These are phyloP conservation scores for Atrina japonica DNA, from an alignment of 2,888 invertebrate genomes.

Conservation along the genomic window DNA sequence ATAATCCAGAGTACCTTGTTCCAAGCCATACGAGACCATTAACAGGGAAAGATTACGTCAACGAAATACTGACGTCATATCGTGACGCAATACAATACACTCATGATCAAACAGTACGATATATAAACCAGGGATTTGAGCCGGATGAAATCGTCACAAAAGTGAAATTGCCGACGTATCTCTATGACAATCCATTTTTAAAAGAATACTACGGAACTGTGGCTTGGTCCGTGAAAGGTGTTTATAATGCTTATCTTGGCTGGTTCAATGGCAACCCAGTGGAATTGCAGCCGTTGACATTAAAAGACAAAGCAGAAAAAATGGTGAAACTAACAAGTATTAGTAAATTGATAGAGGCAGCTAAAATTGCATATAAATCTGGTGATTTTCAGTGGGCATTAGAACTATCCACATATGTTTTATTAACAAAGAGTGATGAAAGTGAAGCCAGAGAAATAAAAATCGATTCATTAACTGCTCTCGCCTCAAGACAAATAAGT, in stretches of 20 bases:
- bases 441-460: conserved; percentile 58
- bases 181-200: conserved; percentile 64
- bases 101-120: conserved; percentile 74
- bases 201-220: conserved; percentile 74
- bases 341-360: conserved; percentile 41
- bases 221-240: conserved; percentile 70
- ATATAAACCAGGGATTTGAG: conserved; percentile 71
- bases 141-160: conserved; percentile 71
- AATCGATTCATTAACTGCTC: conserved; percentile 57
- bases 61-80: conserved; percentile 57
- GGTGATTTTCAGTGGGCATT: conserved; percentile 72
- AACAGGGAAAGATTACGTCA: conserved; percentile 54
- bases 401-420: conserved; percentile 60
- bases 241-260: conserved; percentile 61
- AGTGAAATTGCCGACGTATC: conserved; percentile 62
- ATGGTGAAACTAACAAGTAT: conserved; percentile 59
- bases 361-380: conserved; percentile 56
- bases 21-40: conserved; percentile 74
- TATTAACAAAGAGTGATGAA: conserved; percentile 47
- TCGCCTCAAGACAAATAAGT: conserved; percentile 62
- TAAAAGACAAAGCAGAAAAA: conserved; percentile 56
- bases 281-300: conserved; percentile 60
- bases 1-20: conserved; percentile 67
- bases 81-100: conserved; percentile 74
- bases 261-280: conserved; percentile 70